Base-by-base conservation (phyloP, 2,113 vertebrate species). In the Terrapene triunguis region DNA sequence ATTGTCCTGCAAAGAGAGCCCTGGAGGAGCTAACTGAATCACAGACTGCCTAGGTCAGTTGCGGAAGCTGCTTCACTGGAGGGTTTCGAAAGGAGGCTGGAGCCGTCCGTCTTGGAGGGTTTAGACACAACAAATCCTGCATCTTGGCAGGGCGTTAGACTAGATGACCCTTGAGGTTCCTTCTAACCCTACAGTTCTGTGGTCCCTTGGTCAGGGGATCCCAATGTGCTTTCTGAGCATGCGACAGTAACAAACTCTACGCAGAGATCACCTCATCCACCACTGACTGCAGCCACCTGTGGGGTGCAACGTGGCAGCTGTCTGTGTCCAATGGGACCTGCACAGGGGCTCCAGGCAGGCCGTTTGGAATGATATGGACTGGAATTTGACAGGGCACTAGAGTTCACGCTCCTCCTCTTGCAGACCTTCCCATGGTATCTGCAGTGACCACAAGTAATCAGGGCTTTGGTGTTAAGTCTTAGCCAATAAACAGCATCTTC, bases 1-100 rank as follows among this genome's bases (percentile, higher is more conserved):
- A 14, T 24, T 5, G 42, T 42, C 3, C n/a, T 38, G 78, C 51
- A 32, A 42, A 9, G 0, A 0, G 24, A 65, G 8, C 3, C 25
- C 9, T 8, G 25, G 62, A 59, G 13, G 42, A 89, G 5, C 22
- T 59, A 14, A 6, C 57, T 29, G 27, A 32, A 11, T 29, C 27
- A 29, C 57, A 22, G 53, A 9, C 53, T 8, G 53, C 7, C 51
- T 21, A 53, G 51, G 51, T 3, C 51, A 53, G 51, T 21, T 53
- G 51, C 19, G 17, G 51, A 53, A 53, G 51, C 51, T 19, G 17
- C 53, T 54, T 22, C 53, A 54, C 53, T 54, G 53, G 19, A 22
- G 53, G 53, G 53, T 21, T 62, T 62, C 29, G 8, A 54, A 54
- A 22, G 53, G 53, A 54, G 21, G 21, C 53, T 22, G 21, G 21